These are phyloP conservation scores for Autographa pulchrina DNA, from an alignment of 2,888 invertebrate species.

Conservation along the genomic window DNA sequence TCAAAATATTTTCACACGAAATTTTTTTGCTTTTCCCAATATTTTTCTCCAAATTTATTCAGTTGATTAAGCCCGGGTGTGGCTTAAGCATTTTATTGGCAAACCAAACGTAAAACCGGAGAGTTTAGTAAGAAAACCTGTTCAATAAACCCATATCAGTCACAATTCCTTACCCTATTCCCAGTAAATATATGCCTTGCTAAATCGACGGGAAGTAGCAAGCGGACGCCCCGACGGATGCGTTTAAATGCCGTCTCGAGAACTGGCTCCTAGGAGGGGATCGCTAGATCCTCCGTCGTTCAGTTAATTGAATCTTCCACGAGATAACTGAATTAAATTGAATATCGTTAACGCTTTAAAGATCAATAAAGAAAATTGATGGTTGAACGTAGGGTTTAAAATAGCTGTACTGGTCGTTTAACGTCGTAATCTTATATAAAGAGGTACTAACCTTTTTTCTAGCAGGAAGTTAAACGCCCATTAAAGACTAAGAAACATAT, in stretches of 20 bases:
- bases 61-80: neutral
- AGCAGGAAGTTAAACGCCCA: neutral
- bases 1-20: neutral
- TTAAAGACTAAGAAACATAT: neutral
- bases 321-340: constrained; percentile 51
- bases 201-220: constrained; percentile 44
- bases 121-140: neutral
- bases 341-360: constrained; percentile 40
- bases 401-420: constrained; percentile 14
- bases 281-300: constrained; percentile 26
- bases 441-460: neutral
- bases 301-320: constrained; percentile 51
- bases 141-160: constrained; percentile 14
- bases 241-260: constrained; percentile 29
- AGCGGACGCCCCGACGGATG: constrained; percentile 48
- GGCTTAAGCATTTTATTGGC: neutral
- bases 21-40: neutral
- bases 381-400: constrained; percentile 26
- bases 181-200: constrained; percentile 27
- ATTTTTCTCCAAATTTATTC: constrained; percentile 4
- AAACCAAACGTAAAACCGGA: neutral
- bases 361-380: constrained; percentile 31
- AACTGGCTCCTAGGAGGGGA: constrained; percentile 28
- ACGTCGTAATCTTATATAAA: neutral
- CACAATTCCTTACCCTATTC: constrained; percentile 32